Base-by-base conservation (phyloP, 2,113 vertebrate species). In the Daphoenositta chrysoptera region DNA sequence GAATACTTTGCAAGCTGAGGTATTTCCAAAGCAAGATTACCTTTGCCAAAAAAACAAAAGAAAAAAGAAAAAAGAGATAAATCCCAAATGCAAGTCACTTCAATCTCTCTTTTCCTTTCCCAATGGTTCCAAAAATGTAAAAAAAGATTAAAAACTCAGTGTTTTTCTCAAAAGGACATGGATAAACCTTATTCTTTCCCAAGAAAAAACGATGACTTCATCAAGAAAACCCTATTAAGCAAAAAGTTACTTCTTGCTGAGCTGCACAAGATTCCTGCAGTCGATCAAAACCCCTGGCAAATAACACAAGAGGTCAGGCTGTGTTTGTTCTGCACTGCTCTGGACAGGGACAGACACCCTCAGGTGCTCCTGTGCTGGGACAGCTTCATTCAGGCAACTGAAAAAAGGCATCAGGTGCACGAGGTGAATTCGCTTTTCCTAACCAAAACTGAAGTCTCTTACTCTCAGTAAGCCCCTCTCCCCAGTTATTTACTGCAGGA, bases 401-500 rank as follows among this genome's bases (percentile, higher is more conserved):
- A 28, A 18, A 53, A 54, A 77, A 22, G 24, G 33, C 47, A 26
- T 9, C 73, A 90, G 83, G 33, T 57, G 56, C 61, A 71, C 76
- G 28, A 45, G 1, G 15, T 13, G 37, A 66, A 56, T 89, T 56
- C 4, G 3, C 23, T 73, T 78, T 68, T 93, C 83, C 71, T 65
- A 57, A 27, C 31, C 73, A 45, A 83, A 95, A 60, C 44, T 42
- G 23, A 19, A 84, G 50, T 57, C 75, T 84, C 44, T 66, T 40
- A 65, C 7, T 64, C 26, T 75, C 60, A 71, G 28, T 16, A 63
- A 90, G 27, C 58, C 86, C 17, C 4, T 76, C 61, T 93, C 60
- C 85, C 68, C 94, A 91, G 6, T 89, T 54, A 93, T 90, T 90
- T 83, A 90, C 57, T 97, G 86, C 94, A 95, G 94, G 33, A 91